Percentiles rank a stretch among this genome's conserved stretches.
These are phyloP conservation scores for Macrobrachium nipponense DNA, from an alignment of 1,140 invertebrate species.

Conservation along the genomic window DNA sequence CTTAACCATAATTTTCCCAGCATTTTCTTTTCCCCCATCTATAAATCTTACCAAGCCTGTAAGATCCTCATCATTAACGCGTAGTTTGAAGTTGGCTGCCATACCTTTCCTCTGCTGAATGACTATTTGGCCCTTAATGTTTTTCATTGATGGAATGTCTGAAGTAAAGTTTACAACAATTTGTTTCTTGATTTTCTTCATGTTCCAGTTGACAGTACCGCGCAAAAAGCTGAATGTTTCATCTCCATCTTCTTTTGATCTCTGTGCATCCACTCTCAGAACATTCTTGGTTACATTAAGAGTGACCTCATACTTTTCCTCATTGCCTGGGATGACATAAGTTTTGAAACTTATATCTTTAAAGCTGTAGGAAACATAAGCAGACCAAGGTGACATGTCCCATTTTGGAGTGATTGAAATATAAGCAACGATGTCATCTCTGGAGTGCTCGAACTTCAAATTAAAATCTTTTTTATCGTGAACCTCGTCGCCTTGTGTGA, in stretches of 20 bases:
- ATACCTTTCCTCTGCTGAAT: slow-evolving; percentile 21
- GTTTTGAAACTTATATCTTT: neutral
- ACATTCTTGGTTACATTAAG: neutral
- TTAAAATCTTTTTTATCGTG: neutral
- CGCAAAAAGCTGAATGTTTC: slow-evolving; percentile 15
- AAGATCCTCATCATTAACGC: slow-evolving; percentile 28
- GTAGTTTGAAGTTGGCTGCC: slow-evolving; percentile 22
- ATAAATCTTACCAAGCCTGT: slow-evolving; percentile 15
- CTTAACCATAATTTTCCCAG: slow-evolving; percentile 8
- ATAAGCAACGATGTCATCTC: neutral
- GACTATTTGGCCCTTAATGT: neutral
- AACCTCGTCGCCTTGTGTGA: neutral
- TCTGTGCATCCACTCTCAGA: slow-evolving; percentile 5
- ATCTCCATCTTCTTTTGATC: slow-evolving; percentile 1
- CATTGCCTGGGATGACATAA: slow-evolving; percentile 33
- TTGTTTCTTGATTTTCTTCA: slow-evolving; percentile 6
- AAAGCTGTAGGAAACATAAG: neutral
- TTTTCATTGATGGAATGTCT: slow-evolving; percentile 11
- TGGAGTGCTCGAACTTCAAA: too few species aligned
- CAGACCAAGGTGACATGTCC: slow-evolving; percentile 24
- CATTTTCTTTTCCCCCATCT: neutral
- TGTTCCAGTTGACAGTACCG: slow-evolving; percentile 30
- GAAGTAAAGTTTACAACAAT: slow-evolving; percentile 40
- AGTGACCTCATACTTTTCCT: slow-evolving; percentile 29
- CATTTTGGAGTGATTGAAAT: neutral